Evolutionary conservation across 2,113 vertebrate species (phyloP), one percentile per base, ranked within the genome.

Genomic region (Pleuronectes platessa): DNA sequence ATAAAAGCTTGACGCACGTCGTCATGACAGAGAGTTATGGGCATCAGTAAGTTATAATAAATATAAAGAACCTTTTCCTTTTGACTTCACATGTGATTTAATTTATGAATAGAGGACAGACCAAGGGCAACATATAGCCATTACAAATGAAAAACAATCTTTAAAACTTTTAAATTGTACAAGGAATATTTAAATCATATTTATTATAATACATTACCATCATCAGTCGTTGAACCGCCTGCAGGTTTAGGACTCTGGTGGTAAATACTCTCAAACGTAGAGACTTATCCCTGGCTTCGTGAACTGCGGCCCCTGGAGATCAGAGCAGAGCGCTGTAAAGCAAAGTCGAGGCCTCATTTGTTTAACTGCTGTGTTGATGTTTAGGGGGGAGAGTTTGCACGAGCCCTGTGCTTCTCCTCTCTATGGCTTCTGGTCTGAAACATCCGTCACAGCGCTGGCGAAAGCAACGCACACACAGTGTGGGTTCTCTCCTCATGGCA

Each of bases 331-430:
- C 54, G 40, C 66, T 60, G 84, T 62, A 68, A 58, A 74, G 82
- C 13, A 35, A 69, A 20, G 71, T 35, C 23, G 49, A 61, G 61
- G 88, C 74, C 86, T 93, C 91, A 90, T 93, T 92, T 92, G 90
- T 90, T 89, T 93, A 83, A 86, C 90, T 82, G 68, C 79, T 75
- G 78, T 92, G 90, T 93, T 94, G 90, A 93, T 94, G 92, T 93
- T 93, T 92, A 89, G 51, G 51, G 51, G 51, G 51, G 90, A 92
- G 88, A 92, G 83, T 90, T 92, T 88, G 84, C 90, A 84, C 49
- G 70, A 88, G 83, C 88, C 85, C 78, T 78, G 76, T 83, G 85
- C 89, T 84, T 92, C 90, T 88, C 79, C 68, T 88, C 78, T 64
- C 73, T 90, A 89, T 81, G 92, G 89, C 88, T 90, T 89, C 90